phyloP scores from a whole-genome alignment of 1,140 invertebrate species.

The Cyclina sinensis region DNA sequence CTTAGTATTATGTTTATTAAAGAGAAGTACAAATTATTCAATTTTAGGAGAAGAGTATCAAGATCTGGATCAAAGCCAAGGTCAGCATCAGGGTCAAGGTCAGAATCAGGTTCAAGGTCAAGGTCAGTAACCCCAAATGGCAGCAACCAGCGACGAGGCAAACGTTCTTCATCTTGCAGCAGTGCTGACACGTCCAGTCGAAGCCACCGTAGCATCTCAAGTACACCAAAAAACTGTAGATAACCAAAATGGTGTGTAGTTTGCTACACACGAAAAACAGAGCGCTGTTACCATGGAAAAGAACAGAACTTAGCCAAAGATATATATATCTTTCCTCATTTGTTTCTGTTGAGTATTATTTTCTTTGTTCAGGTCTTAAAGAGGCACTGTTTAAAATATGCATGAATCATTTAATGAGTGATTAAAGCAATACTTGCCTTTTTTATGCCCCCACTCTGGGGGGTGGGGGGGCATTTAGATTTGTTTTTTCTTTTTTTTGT shows the following conservation, averaged over 20 bases:
- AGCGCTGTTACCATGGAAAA: not conserved
- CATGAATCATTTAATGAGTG: not conserved
- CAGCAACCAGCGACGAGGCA: conserved; percentile 69
- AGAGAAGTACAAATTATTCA: too few relatives aligned
- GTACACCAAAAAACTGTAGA: conserved; percentile 83
- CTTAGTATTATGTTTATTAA: too few relatives aligned
- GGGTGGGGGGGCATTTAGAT: too few relatives aligned
- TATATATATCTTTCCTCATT: too few relatives aligned
- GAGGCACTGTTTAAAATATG: not conserved
- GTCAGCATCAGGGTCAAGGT: conserved; percentile 53
- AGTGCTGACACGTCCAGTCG: conserved; percentile 65
- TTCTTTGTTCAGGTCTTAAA: not conserved
- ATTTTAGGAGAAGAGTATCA: conserved; percentile 51
- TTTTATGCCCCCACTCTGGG: too few relatives aligned
- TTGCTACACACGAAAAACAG: not conserved
- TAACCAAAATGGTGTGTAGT: conserved; percentile 61
- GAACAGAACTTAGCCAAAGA: too few relatives aligned
- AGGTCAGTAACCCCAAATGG: conserved; percentile 81
- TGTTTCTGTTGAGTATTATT: too few relatives aligned
- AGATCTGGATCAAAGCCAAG: conserved; percentile 33
- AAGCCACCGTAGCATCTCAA: conserved; percentile 79
- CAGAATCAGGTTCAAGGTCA: conserved; percentile 66
- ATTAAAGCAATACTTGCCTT: not conserved
- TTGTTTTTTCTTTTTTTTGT: not conserved
- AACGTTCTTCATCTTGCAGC: conserved; percentile 66